phyloP scores from a whole-genome alignment of 2,113 vertebrate genomes.

The Dermatemys mawii region DNA sequence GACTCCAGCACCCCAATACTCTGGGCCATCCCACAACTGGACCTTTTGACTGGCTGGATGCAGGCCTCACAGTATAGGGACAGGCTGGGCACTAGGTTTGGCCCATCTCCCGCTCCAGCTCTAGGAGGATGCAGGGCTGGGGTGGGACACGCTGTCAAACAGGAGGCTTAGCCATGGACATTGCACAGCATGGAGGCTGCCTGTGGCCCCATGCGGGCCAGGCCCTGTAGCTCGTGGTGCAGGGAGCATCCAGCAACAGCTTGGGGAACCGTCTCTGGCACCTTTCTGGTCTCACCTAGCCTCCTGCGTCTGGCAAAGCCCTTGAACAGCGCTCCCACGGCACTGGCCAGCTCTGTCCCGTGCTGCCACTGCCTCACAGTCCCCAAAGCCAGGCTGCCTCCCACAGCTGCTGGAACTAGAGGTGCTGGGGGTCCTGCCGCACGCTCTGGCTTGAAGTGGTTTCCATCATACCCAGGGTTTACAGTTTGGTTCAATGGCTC shows the following conservation, averaged over 20 bases:
- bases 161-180: background rate
- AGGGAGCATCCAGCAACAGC: background rate
- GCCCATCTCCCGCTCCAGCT: background rate
- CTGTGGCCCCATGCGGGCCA: background rate
- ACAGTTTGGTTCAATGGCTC: too few species aligned
- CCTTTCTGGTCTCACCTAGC: background rate
- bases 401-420: too few species aligned
- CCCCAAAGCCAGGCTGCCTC: background rate
- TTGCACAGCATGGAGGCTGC: background rate
- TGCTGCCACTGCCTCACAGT: background rate
- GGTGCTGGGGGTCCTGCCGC: too few species aligned
- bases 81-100: background rate
- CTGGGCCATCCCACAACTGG: fast-evolving
- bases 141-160: background rate
- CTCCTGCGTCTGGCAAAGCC: background rate
- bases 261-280: background rate
- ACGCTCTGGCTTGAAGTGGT: too few species aligned
- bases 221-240: background rate
- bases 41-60: background rate
- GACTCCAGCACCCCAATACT: background rate
- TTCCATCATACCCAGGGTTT: too few species aligned
- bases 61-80: background rate
- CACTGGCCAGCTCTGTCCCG: background rate
- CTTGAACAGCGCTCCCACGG: background rate
- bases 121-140: background rate